A percentile compares a stretch with the other conserved stretches of the same genome.
phyloP scores from a whole-genome alignment of 2,888 invertebrate genomes.

The Drosophila setosimentum region DNA sequence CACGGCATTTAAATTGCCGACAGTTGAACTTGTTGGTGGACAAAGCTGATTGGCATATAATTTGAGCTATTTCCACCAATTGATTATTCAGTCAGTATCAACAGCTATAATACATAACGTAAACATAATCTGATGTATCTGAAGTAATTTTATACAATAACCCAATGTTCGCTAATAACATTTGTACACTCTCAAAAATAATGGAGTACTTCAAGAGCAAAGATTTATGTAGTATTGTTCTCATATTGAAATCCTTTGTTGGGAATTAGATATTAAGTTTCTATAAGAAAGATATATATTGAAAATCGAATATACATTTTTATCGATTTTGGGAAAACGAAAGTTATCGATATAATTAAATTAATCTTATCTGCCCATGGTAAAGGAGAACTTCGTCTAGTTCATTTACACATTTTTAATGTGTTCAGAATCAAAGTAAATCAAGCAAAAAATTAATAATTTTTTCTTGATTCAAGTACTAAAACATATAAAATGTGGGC shows the following conservation, averaged over 20 bases:
- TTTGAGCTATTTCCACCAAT: constrained; percentile 55
- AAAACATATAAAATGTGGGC: neutral
- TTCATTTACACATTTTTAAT: neutral
- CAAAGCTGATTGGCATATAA: constrained; percentile 67
- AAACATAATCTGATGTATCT: constrained; percentile 1
- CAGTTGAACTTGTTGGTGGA: constrained; percentile 18
- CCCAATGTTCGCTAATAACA: neutral
- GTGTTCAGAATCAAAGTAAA: neutral
- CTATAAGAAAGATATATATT: neutral
- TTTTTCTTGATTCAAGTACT: neutral
- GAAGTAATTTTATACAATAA: neutral
- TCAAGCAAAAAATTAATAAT: neutral
- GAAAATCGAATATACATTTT: too few relatives aligned
- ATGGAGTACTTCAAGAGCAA: neutral
- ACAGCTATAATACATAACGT: constrained; percentile 25
- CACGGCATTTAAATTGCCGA: constrained; percentile 46
- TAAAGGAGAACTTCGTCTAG: neutral
- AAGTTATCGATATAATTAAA: too few relatives aligned
- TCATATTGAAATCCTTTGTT: neutral
- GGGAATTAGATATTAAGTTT: neutral
- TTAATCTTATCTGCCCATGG: too few relatives aligned
- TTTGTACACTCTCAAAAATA: neutral
- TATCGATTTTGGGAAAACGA: too few relatives aligned
- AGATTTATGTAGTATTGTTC: too few relatives aligned
- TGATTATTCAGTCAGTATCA: constrained; percentile 34